Conservation (phyloP, 1,140 invertebrate species). For the Penaeus japonicus region DNA sequence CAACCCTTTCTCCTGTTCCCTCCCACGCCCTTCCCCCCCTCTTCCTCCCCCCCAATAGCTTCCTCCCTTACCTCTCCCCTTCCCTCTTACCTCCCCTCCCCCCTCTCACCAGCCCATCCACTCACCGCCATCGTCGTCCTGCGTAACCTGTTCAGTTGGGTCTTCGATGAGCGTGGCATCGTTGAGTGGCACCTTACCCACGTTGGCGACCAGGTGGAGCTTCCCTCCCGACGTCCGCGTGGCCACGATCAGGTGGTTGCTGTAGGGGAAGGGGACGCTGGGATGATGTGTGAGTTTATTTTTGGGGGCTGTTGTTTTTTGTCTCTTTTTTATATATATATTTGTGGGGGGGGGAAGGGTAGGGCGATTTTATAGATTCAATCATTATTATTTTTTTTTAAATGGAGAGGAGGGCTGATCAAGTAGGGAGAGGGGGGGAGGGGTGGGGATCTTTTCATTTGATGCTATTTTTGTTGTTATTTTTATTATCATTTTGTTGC, state of each 20-base stretch:
- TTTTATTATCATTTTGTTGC: too few relatives aligned
- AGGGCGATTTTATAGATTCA: neutral
- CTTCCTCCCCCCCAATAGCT: too few relatives aligned
- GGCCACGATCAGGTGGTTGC: conserved; percentile 85
- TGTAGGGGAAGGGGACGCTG: neutral
- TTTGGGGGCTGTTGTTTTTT: neutral
- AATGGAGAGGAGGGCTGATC: too few relatives aligned
- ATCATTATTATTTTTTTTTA: too few relatives aligned
- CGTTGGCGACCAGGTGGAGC: conserved; percentile 82
- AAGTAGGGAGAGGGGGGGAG: too few relatives aligned
- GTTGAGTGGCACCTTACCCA: conserved; percentile 83
- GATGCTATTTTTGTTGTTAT: neutral
- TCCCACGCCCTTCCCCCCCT: too few relatives aligned
- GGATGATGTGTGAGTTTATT: neutral
- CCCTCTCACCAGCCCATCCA: neutral
- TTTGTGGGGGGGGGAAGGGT: neutral
- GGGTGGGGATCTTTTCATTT: neutral
- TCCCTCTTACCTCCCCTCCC: neutral
- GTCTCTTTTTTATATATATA: neutral
- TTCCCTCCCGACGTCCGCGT: conserved; percentile 78
- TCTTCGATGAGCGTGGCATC: conserved; percentile 85
- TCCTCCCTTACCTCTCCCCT: too few relatives aligned
- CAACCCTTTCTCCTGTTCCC: too few relatives aligned
- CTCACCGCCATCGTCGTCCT: conserved; percentile 71
- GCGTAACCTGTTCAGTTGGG: conserved; percentile 67